phyloP scores from a whole-genome alignment of 2,888 invertebrate genomes.

The Mesodorylaimus sp. region DNA sequence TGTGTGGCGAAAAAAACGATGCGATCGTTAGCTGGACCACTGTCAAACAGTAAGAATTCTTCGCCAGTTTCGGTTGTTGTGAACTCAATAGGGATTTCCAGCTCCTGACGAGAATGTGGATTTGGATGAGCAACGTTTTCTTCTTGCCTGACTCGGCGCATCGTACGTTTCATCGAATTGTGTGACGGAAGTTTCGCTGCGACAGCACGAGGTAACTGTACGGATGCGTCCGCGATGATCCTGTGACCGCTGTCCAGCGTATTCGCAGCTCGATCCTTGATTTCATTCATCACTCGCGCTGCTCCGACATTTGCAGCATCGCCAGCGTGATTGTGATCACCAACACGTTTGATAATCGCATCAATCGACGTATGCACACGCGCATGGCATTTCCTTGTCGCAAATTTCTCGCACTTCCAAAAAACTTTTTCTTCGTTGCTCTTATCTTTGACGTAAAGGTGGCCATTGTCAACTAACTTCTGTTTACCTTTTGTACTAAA shows the following conservation, averaged over 20 bases:
- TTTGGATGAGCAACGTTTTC: not conserved
- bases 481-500: not conserved
- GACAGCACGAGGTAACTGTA: not conserved
- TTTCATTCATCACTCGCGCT: not conserved
- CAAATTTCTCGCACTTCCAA: constrained; percentile 1
- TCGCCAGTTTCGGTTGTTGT: not conserved
- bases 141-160: not conserved
- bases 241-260: no score
- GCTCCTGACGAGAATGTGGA: not conserved
- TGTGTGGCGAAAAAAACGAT: not conserved
- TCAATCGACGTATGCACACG: not conserved
- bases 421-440: not conserved
- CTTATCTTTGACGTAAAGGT: not conserved
- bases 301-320: not conserved
- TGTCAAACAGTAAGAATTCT: not conserved
- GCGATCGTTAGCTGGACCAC: constrained; percentile 1
- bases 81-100: not conserved
- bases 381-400: not conserved
- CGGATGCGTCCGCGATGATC: no score
- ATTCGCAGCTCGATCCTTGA: constrained; percentile 1
- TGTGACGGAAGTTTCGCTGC: not conserved
- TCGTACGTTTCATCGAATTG: not conserved
- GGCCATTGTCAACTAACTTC: not conserved
- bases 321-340: constrained; percentile 1
- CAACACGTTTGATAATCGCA: constrained; percentile 1